Evolutionary conservation across 2,797 vertebrate genomes (phyloP).

Genomic region (Arctocebus calabarensis): DNA sequence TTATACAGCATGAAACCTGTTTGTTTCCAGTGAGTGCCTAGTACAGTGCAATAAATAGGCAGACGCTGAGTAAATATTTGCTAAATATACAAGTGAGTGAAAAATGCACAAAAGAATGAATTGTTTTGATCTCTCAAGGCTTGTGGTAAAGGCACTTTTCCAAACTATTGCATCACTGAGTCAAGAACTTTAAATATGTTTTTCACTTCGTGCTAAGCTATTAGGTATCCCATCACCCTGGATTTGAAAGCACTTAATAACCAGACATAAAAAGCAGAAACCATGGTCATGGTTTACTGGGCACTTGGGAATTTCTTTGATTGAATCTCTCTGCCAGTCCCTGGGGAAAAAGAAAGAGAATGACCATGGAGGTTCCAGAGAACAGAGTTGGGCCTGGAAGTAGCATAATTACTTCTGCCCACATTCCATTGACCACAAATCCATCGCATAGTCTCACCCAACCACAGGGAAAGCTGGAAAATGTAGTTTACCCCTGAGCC

Average conservation of each 20-base stretch:
- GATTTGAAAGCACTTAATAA: neutral
- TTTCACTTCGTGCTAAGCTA: neutral
- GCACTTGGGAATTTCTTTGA: neutral
- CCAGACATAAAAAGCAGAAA: neutral
- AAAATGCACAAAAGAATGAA: neutral
- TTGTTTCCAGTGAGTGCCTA: neutral
- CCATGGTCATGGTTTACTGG: neutral
- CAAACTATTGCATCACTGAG: neutral
- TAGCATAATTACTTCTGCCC: neutral
- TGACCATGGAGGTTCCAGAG: neutral
- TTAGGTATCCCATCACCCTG: neutral
- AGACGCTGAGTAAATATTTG: conserved; percentile 8
- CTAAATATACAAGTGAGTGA: neutral
- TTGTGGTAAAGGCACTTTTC: neutral
- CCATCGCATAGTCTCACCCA: neutral
- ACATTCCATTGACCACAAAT: neutral
- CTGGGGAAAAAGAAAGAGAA: too few relatives aligned
- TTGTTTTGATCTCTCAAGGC: neutral
- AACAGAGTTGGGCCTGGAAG: neutral
- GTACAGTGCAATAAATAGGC: neutral
- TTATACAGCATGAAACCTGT: neutral
- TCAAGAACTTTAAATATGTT: neutral
- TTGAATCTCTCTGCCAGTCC: neutral
- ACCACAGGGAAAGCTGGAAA: neutral
- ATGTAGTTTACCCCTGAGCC: neutral